Base-by-base conservation (phyloP, 35 echinoderm and acorn worm species). In the Hemicentrotus pulcherrimus region DNA sequence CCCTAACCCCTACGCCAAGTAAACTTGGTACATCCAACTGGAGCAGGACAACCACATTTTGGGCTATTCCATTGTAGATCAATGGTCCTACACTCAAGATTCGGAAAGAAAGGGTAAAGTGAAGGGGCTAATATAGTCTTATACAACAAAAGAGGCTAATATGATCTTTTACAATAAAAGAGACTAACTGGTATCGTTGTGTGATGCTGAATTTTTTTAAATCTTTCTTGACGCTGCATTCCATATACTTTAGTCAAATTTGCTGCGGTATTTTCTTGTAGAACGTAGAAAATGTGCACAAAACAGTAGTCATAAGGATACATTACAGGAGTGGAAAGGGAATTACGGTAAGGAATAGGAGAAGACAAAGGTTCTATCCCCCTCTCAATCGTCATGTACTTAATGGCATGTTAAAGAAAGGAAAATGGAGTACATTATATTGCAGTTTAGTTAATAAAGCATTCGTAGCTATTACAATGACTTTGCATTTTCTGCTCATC, bases 1-100 rank as follows among this genome's bases (percentile, higher is more conserved):
- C 32, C 32, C 32, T 45, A 90, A 90, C 32, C 88, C 88, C 12
- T 90, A 90, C 88, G 19, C 12, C 32, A 90, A 90, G 88, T 90
- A 90, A 47, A 41, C 10, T 7, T 33, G 88, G 32, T 18, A 18
- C 88, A 47, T 90, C 46, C 45, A 30, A 47, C 16, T 47, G 18
- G 31, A 90, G 32, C 16, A 13, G 19, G 4, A 47, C 88, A 90
- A 33, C 13, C 32, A 15, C 32, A 47, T 33, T 45, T 18, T 86
- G 86, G 11, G 9, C 33, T 15, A 90, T 46, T 32, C 87, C 87
- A 35, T 90, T 90, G 24, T 6, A 78, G 18, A 78, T 78, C 6
- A 78, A 78, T 22, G 65, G 65, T 78, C 65, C 50, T 55, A 55
- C 10, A 55, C 10, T 12, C 50, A 55, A 55, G n/a, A 78, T n/a